Evolutionary conservation across 1,140 invertebrate species (phyloP).

Genomic region (Nephila pilipes): DNA sequence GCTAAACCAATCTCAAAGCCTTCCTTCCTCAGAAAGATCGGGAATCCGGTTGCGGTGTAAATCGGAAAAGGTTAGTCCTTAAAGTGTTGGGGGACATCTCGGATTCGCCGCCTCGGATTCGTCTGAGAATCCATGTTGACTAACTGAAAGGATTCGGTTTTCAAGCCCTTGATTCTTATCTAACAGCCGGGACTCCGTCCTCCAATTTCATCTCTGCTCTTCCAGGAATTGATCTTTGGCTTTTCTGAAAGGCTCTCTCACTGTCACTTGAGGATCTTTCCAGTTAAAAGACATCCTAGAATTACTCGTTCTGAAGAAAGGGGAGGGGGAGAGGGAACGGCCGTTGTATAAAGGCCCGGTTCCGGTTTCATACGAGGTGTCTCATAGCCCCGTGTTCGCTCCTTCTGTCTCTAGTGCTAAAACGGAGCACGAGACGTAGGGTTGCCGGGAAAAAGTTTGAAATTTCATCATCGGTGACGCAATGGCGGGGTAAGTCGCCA

Average conservation of each 20-base stretch:
- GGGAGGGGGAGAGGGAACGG: not conserved
- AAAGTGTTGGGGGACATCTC: slow-evolving; percentile 4
- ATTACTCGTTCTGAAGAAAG: slow-evolving; percentile 28
- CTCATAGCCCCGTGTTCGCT: slow-evolving; percentile 39
- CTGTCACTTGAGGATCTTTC: slow-evolving; percentile 64
- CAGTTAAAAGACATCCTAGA: slow-evolving; percentile 69
- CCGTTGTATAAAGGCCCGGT: slow-evolving; percentile 6
- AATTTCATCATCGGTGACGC: slow-evolving; percentile 64
- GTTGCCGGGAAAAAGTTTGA: slow-evolving; percentile 53
- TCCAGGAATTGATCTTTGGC: slow-evolving; percentile 68
- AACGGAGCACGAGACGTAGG: slow-evolving; percentile 64
- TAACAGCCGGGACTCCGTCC: not conserved
- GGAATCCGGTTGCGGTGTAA: not conserved
- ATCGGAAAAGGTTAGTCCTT: not conserved
- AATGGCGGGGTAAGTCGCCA: slow-evolving; percentile 18
- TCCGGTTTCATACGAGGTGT: slow-evolving; percentile 70
- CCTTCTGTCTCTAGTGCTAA: slow-evolving; percentile 58
- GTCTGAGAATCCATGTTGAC: slow-evolving; percentile 28
- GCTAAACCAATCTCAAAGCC: no score
- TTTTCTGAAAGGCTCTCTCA: slow-evolving; percentile 48
- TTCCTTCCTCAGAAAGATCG: no score
- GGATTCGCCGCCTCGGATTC: slow-evolving; percentile 21
- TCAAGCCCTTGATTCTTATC: slow-evolving; percentile 55
- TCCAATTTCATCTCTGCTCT: slow-evolving; percentile 60
- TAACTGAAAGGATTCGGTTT: slow-evolving; percentile 39